Conservation (phyloP, 2,888 invertebrate genomes). For the Diaphora mendica region DNA sequence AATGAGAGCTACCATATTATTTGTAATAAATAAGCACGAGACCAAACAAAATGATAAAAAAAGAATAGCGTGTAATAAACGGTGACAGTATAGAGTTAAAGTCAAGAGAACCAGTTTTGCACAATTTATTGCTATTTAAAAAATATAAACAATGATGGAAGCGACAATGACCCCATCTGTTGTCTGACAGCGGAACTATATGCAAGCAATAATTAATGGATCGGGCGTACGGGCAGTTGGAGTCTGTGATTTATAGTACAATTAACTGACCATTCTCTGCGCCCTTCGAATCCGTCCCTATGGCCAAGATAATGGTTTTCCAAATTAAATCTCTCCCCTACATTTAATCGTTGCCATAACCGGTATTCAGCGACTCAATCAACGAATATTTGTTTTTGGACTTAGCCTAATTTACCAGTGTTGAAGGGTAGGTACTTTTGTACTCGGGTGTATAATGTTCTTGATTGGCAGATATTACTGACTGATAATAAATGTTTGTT, state of each 20-base stretch:
- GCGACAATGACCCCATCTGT: conserved; percentile 74
- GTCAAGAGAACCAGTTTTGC: conserved; percentile 65
- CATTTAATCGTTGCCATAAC: conserved; percentile 58
- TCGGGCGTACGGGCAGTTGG: conserved; percentile 39
- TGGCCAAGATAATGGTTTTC: conserved; percentile 68
- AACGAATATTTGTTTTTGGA: conserved; percentile 81
- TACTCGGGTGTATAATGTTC: conserved; percentile 54
- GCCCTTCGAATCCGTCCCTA: conserved; percentile 51
- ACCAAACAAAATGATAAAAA: conserved; percentile 58
- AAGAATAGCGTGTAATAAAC: conserved; percentile 64
- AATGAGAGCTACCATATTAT: conserved; percentile 5
- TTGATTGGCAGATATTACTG: conserved; percentile 73
- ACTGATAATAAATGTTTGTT: conserved; percentile 60
- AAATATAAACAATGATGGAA: conserved; percentile 64
- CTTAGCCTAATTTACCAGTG: conserved; percentile 71
- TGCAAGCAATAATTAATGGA: conserved; percentile 64
- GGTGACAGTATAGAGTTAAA: conserved; percentile 59
- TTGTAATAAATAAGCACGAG: conserved; percentile 68
- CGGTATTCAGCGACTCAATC: conserved; percentile 75
- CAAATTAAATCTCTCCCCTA: conserved; percentile 73
- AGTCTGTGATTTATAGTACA: conserved; percentile 79
- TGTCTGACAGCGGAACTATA: conserved; percentile 62
- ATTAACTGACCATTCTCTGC: conserved; percentile 82
- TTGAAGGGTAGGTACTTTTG: conserved; percentile 64
- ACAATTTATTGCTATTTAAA: conserved; percentile 60